Base-by-base conservation (phyloP, 2,113 vertebrate genomes). In the Axis porcinus region DNA sequence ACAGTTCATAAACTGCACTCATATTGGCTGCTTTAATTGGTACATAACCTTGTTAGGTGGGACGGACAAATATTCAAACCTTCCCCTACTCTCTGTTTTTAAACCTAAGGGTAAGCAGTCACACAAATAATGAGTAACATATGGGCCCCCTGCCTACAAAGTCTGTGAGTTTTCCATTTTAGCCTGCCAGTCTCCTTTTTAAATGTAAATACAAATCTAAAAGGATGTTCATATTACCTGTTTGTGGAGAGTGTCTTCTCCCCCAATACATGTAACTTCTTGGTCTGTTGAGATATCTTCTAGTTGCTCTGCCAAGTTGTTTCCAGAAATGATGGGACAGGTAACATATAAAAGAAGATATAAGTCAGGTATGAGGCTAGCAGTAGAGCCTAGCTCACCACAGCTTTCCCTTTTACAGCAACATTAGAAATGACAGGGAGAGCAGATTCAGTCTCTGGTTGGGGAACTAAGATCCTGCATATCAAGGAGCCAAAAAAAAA, bases 151-250 rank as follows among this genome's bases (percentile, higher is more conserved):
- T 88, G 36, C 43, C 36, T 64, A 89, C 50, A 76, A 62, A 67
- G 47, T 7, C 36, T 52, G 5, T 10, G 90, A 60, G 13, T 10
- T 85, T 93, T 89, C 50, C 36, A 93, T 43, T 91, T 95, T 57
- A 78, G 79, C 17, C 16, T 52, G 15, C 23, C 23, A 95, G 28
- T 43, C 40, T 60, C 52, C 30, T 82, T 90, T 78, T 62, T 8
- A 95, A 88, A 40, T 64, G 47, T 79, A 92, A 92, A 92, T 15
- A 25, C 28, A 78, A 86, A 15, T 3, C n/a, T 55, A 40, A 95
- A 96, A 95, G 8, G 12, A 79, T 33, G 27, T 78, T 91, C 30
- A 79, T 3, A n/a, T 94, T 98, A 99, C 99, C 98, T 98, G 97
- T 86, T 98, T 96, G 52, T 92, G 88, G 40, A 94, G 57, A 76